These are phyloP conservation scores for Watsonalla binaria DNA, from an alignment of 2,888 invertebrate species.

Conservation along the genomic window DNA sequence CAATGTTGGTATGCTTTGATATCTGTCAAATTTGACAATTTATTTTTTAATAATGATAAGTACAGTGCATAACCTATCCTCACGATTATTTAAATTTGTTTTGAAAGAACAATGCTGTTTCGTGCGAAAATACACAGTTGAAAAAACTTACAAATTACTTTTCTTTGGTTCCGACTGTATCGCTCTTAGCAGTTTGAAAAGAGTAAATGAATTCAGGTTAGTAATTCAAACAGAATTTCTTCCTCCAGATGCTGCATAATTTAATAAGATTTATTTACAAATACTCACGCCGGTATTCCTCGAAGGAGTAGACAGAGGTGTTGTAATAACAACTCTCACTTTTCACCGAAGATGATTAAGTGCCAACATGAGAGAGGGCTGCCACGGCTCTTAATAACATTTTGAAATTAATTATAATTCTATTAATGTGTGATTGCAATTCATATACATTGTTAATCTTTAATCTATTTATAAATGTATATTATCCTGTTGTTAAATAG, in stretches of 20 bases:
- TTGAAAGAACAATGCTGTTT: conserved; percentile 32
- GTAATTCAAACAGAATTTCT: conserved; percentile 14
- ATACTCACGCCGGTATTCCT: too few species aligned
- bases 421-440: too few species aligned
- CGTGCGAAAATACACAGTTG: conserved; percentile 27
- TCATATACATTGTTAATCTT: too few species aligned
- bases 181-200: conserved; percentile 85
- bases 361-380: too few species aligned
- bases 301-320: too few species aligned
- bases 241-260: too few species aligned
- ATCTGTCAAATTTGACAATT: neutral
- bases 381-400: too few species aligned
- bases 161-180: conserved; percentile 94
- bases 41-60: conserved; percentile 23
- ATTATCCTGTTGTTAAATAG: conserved; percentile 49
- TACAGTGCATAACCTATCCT: conserved; percentile 46
- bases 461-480: neutral
- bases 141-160: conserved; percentile 62
- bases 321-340: too few species aligned
- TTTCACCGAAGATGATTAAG: too few species aligned
- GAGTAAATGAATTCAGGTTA: conserved; percentile 83
- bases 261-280: neutral
- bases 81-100: conserved; percentile 26
- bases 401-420: too few species aligned
- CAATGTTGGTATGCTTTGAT: neutral